Base-by-base conservation (phyloP, 1,140 invertebrate species). In the Triops cancriformis region DNA sequence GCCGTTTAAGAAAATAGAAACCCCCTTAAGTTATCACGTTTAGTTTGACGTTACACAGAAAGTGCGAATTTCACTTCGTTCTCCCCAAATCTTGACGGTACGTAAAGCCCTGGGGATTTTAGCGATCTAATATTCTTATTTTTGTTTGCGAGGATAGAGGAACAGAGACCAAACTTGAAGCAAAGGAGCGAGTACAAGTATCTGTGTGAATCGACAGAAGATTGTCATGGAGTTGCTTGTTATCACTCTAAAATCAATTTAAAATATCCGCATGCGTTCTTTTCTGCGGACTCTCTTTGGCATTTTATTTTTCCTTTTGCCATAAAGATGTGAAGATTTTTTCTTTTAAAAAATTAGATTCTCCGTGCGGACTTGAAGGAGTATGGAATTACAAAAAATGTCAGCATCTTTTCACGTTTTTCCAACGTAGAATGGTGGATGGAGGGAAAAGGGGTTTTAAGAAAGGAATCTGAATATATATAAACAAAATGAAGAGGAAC, bases 161-260 rank as follows among this genome's bases (percentile, higher is more conserved):
- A 64, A 18, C 51, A 64, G 14, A 64, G 23, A 64, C 23, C 6
- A 64, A 64, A 6, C 0, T 64, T 23, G 14, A 23, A 64, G 23
- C 14, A 64, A 64, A 64, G 51, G 23, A 9, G 51, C 14, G 23
- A 64, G 23, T 2, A 64, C 18, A 37, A 37, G 31, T 37, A 7
- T 37, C 31, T 37, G n/a, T 37, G n/a, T 64, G 51, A 64, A 64
- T n/a, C 51, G 51, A 64, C 18, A 64, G n/a, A 64, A 64, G 51
- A 64, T 64, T 64, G 51, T 64, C 51, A 64, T 64, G 18, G 51
- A 64, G 51, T 64, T 64, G 51, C 51, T 64, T 64, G 51, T 12
- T 64, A 64, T 64, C 51, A 64, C 51, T 23, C 51, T 64, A 23
- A 64, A 64, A n/a, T n/a, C n/a, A 64, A 64, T 18, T 6, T n/a